Conservation (phyloP, 2,888 invertebrate species). For the Bhutanitis thaidina region DNA sequence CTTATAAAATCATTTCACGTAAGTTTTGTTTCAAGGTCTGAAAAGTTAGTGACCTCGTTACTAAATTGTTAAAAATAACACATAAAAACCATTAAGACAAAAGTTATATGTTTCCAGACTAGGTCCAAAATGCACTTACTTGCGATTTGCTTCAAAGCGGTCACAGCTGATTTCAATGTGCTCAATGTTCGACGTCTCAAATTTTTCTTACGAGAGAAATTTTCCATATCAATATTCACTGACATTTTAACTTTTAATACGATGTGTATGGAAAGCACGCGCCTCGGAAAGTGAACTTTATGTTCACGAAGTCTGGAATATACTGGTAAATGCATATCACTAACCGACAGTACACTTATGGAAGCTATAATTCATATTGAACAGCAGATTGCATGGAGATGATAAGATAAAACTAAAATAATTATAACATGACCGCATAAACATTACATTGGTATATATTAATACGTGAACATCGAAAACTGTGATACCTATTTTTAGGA, state of each 20-base stretch:
- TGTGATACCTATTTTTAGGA: too few species aligned
- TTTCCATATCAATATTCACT: slow-evolving; percentile 68
- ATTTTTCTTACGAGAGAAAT: slow-evolving; percentile 68
- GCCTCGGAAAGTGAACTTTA: slow-evolving; percentile 43
- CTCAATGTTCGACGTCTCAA: slow-evolving; percentile 66
- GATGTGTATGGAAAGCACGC: slow-evolving; percentile 1
- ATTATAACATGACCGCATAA: too few species aligned
- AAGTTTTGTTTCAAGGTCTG: too few species aligned
- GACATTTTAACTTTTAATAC: slow-evolving; percentile 45
- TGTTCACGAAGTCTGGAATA: slow-evolving; percentile 61
- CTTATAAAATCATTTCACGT: too few species aligned
- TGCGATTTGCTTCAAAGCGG: slow-evolving; percentile 69
- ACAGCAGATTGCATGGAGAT: slow-evolving; percentile 49
- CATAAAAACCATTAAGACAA: too few species aligned
- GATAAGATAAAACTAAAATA: too few species aligned
- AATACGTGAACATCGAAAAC: too few species aligned
- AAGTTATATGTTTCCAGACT: too few species aligned
- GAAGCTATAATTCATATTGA: slow-evolving; percentile 51
- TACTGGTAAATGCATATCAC: slow-evolving; percentile 73
- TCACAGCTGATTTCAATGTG: slow-evolving; percentile 69
- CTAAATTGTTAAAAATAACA: too few species aligned
- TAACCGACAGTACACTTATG: slow-evolving; percentile 51
- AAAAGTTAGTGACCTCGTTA: too few species aligned
- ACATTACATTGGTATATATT: too few species aligned
- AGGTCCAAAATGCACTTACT: slow-evolving; percentile 33